Percentiles rank a stretch among this genome's conserved stretches.
Evolutionary conservation across 2,797 vertebrate species (phyloP).

Genomic region (Coracias cyanogaster): DNA sequence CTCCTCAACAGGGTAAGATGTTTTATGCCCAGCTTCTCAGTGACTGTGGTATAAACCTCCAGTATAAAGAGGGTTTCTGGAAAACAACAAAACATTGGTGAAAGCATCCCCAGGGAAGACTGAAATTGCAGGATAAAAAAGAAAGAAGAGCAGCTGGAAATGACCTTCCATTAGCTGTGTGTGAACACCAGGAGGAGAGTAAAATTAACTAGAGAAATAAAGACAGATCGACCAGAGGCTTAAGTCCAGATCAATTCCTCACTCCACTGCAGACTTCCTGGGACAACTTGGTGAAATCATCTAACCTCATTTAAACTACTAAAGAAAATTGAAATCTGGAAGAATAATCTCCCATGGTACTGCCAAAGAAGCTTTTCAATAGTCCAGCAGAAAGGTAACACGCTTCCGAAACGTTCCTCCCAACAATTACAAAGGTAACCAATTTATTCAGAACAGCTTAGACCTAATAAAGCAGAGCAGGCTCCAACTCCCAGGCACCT

Average conservation of each 20-base stretch:
- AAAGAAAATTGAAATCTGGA: not conserved
- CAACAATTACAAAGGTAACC: not conserved
- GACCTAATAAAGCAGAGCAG: not conserved
- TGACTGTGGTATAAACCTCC: not conserved
- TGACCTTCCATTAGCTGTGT: not conserved
- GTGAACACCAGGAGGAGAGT: not conserved
- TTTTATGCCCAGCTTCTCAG: not conserved
- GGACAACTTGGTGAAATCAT: not conserved
- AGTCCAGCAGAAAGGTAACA: not conserved
- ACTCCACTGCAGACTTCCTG: not conserved
- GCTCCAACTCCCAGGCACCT: not conserved
- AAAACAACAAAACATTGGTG: not conserved
- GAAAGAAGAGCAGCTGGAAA: not conserved
- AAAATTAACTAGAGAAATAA: not conserved
- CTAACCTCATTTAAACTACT: not conserved
- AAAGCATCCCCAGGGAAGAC: not conserved
- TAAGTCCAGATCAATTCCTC: not conserved
- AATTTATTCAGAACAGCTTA: not conserved
- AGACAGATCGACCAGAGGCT: not conserved
- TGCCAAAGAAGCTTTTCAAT: not conserved
- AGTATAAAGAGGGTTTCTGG: not conserved
- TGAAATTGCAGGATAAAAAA: not conserved
- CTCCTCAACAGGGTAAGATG: not conserved
- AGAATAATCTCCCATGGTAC: not conserved
- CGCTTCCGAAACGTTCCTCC: not conserved